These are phyloP conservation scores for Hemicrepidius hirtus DNA, from an alignment of 2,888 invertebrate species.

Conservation along the genomic window DNA sequence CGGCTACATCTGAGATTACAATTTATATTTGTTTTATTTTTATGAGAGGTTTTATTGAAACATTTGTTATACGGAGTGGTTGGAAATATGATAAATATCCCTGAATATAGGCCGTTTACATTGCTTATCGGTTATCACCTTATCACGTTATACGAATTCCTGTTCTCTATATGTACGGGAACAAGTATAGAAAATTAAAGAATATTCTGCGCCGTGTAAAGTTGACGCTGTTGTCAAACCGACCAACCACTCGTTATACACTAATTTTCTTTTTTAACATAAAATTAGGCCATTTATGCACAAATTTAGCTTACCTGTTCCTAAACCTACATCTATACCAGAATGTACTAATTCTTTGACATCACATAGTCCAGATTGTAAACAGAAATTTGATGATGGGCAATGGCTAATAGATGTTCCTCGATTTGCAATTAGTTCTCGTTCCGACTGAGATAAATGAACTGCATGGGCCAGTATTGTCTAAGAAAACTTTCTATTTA, in stretches of 20 bases:
- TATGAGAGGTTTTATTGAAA: neutral
- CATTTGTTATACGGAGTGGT: too few species aligned
- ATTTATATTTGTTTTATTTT: neutral
- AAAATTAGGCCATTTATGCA: too few species aligned
- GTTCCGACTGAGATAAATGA: slow-evolving; percentile 82
- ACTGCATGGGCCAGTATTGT: slow-evolving; percentile 91
- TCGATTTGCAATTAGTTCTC: slow-evolving; percentile 76
- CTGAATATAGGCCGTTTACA: too few species aligned
- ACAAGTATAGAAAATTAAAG: too few species aligned
- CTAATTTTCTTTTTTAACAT: too few species aligned
- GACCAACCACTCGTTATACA: too few species aligned
- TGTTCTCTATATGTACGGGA: neutral
- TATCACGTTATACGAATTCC: neutral
- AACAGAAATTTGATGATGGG: slow-evolving; percentile 88
- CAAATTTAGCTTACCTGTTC: slow-evolving; percentile 80
- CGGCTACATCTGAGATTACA: slow-evolving; percentile 82
- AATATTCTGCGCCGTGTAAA: too few species aligned
- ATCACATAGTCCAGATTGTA: slow-evolving; percentile 89
- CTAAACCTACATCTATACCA: slow-evolving; percentile 86
- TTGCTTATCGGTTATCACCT: too few species aligned
- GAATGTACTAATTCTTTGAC: slow-evolving; percentile 78
- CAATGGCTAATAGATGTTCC: slow-evolving; percentile 88
- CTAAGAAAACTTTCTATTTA: slow-evolving; percentile 68
- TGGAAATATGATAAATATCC: too few species aligned
- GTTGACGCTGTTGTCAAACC: too few species aligned